phyloP scores from a whole-genome alignment of 2,797 vertebrate genomes.

The Darevskia mixta region DNA sequence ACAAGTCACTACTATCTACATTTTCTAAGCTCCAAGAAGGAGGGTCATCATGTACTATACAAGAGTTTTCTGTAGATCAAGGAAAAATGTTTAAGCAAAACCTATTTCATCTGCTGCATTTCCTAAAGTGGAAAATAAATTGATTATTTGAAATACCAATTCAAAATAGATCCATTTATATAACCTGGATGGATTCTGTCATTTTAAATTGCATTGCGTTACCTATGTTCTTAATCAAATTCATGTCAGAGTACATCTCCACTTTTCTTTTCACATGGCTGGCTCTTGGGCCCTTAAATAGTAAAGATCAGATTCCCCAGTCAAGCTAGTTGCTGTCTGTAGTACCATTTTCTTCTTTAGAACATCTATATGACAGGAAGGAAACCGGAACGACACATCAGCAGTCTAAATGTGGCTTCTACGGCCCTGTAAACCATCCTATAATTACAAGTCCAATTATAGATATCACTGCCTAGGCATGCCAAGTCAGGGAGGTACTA shows the following conservation, averaged over 20 bases:
- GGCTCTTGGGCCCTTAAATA: not conserved
- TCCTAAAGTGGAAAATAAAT: not conserved
- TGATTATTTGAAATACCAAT: not conserved
- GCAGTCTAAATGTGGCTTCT: conserved; percentile 1
- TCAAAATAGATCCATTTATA: not conserved
- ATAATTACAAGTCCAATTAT: conserved; percentile 3
- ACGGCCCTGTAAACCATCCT: not conserved
- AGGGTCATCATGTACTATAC: not conserved
- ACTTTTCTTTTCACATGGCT: not conserved
- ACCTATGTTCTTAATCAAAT: not conserved
- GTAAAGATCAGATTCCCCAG: not conserved
- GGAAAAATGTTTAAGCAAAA: not conserved
- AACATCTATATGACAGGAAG: conserved; percentile 13
- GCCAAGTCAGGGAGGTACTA: not conserved
- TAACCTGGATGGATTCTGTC: not conserved
- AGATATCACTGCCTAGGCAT: not conserved
- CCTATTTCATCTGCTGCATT: not conserved
- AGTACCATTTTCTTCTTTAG: not conserved
- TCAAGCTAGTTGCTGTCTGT: not conserved
- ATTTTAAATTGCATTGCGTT: not conserved
- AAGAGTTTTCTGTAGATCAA: not conserved
- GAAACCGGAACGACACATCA: conserved; percentile 9
- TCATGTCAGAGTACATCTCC: not conserved
- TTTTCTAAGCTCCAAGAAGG: not conserved
- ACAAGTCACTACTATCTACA: not conserved